A percentile compares a stretch with the other conserved stretches of the same genome.
phyloP scores from a whole-genome alignment of 2,797 vertebrate species.

The Apodemus agrarius region DNA sequence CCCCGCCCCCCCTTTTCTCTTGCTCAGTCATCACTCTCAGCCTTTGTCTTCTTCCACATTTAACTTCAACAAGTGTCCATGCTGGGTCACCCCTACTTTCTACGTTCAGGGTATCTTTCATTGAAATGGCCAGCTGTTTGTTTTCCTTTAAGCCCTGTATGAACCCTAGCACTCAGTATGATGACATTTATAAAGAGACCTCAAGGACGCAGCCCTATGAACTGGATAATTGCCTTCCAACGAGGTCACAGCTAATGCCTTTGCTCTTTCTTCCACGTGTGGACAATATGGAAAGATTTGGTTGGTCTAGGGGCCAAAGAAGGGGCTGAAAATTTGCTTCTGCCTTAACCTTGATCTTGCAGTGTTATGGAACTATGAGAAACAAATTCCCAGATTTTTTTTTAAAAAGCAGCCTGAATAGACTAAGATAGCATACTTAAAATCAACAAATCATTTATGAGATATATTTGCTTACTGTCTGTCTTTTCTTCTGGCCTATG shows the following conservation, averaged over 20 bases:
- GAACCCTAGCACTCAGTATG: neutral
- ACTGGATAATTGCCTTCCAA: neutral
- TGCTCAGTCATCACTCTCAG: neutral
- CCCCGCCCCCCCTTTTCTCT: neutral
- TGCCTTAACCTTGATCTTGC: neutral
- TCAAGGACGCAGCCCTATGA: neutral
- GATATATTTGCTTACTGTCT: neutral
- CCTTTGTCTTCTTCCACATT: neutral
- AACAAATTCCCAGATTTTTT: neutral
- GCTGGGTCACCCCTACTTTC: neutral
- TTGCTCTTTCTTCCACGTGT: neutral
- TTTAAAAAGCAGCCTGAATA: neutral
- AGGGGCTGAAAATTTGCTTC: too few species aligned
- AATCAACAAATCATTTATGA: neutral
- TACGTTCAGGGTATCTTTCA: neutral
- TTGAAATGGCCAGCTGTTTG: neutral
- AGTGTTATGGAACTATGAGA: neutral
- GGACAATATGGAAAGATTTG: neutral
- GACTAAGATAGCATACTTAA: conserved; percentile 2
- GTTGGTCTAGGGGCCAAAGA: neutral
- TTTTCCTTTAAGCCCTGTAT: neutral
- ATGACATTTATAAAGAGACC: neutral
- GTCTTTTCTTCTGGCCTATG: neutral
- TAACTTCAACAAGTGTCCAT: neutral
- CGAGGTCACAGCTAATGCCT: neutral